Percentiles rank a stretch among this genome's conserved stretches.
phyloP scores from a whole-genome alignment of 2,888 invertebrate genomes.

The Platynereis dumerilii region DNA sequence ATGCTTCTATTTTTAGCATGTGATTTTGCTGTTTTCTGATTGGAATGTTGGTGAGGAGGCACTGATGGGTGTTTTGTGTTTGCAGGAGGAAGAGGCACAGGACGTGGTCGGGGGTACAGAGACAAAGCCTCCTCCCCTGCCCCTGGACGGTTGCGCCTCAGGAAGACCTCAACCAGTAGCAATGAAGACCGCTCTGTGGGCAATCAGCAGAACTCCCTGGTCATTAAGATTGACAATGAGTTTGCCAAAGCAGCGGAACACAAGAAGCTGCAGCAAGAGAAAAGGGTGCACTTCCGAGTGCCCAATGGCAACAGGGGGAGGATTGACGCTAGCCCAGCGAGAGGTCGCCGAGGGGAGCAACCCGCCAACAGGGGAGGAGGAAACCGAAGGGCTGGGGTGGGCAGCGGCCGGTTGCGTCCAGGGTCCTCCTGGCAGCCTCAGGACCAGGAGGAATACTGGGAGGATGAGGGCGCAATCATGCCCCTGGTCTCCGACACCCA shows the following conservation, averaged over 20 bases:
- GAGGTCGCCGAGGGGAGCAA: conserved; percentile 4
- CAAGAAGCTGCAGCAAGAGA: too few species aligned
- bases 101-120: too few species aligned
- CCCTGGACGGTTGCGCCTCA: conserved; percentile 10
- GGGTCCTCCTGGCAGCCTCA: conserved; percentile 3
- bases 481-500: not conserved
- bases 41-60: too few species aligned
- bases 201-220: conserved; percentile 48
- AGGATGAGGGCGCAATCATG: conserved; percentile 1
- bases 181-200: conserved; percentile 55
- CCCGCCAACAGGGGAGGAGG: not conserved
- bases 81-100: too few species aligned
- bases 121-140: conserved; percentile 3
- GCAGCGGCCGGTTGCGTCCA: not conserved
- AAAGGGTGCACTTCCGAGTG: not conserved
- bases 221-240: conserved; percentile 55
- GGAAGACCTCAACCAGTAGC: conserved; percentile 42
- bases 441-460: conserved; percentile 1
- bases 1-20: too few species aligned
- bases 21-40: too few species aligned
- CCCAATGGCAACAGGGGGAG: conserved; percentile 6
- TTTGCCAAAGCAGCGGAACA: conserved; percentile 11
- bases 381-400: not conserved
- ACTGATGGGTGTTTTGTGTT: too few species aligned
- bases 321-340: not conserved